Conservation (phyloP, 2,113 vertebrate species). For the Poeciliopsis retropinna region DNA sequence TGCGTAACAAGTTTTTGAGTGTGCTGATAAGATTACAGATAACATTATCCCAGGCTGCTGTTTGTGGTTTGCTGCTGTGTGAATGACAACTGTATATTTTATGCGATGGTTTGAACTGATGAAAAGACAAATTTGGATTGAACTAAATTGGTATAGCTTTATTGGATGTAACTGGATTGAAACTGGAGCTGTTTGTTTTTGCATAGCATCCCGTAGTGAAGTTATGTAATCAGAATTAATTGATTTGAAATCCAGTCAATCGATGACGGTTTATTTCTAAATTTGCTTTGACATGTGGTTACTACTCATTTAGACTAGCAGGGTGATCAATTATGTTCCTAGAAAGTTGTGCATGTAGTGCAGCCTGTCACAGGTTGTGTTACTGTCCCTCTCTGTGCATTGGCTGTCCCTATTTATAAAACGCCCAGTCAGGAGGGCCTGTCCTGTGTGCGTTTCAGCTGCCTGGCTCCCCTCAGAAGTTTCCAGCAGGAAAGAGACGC, state of each 20-base stretch:
- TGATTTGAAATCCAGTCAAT: background rate
- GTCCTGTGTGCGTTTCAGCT: slow-evolving; percentile 19
- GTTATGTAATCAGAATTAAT: background rate
- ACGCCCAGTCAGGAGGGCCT: slow-evolving; percentile 31
- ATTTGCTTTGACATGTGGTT: background rate
- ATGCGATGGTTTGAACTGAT: background rate
- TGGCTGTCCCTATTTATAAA: slow-evolving; percentile 65
- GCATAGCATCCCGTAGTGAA: too few species aligned
- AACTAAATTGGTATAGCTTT: background rate
- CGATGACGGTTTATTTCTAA: background rate
- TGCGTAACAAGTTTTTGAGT: background rate
- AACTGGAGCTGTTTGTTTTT: background rate
- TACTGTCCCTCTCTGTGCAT: slow-evolving; percentile 19
- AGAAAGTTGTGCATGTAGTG: background rate
- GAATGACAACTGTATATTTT: background rate
- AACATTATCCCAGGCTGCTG: background rate
- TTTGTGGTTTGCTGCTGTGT: background rate
- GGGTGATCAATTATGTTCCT: background rate
- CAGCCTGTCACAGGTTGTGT: background rate
- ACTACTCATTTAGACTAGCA: background rate
- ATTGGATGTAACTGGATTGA: background rate
- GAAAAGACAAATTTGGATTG: background rate
- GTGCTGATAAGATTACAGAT: background rate
- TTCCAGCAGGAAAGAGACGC: slow-evolving; percentile 48
- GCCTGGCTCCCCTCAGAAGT: slow-evolving; percentile 35